Base-by-base conservation (phyloP, 2,888 invertebrate genomes). In the Zygogramma bicolorata region DNA sequence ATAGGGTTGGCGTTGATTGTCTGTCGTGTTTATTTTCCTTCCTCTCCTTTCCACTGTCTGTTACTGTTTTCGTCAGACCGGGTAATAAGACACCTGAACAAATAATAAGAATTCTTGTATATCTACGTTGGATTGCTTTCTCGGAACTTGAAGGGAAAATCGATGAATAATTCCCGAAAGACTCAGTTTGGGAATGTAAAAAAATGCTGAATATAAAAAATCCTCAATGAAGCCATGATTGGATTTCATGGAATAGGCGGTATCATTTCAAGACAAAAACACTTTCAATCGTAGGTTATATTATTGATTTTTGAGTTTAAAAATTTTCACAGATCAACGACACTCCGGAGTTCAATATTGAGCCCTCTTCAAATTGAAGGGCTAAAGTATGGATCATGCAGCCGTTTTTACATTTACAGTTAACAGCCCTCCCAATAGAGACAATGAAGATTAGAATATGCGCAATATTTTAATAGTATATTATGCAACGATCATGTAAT, bases 81-180 rank as follows among this genome's bases (percentile, higher is more conserved):
- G 75, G 78, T 75, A 78, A 80, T 76, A 75, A 77, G 72, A 79
- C 77, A 80, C 79, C 78, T 80, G 79, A 77, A 74, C 75, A 78
- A 79, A 78, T 77, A 74, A 73, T 68, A 70, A 66, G 71, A 71
- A 72, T 68, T 68, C 65, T 71, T 72, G 68, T 71, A 68, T 58
- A 71, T 68, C 71, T 62, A 31, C 59, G 59, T 31, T 63, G 71
- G 53, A 70, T 70, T 66, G 70, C 49, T 70, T 40, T 40, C 65
- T 66, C 22, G 62, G 68, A 69, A 71, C 57, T 66, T 25, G 58
- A 69, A 72, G 63, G 68, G 61, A 69, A 68, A 70, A 70, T 70
- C 65, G 60, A 71, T 71, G 38, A 42, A n/a, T 53, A 7, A 53
- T 3, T 8, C 53, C 5, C n/a, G n/a, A 8, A 8, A 7, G 25